A percentile compares a stretch with the other conserved stretches of the same genome.
Evolutionary conservation across 1,140 invertebrate genomes (phyloP).

Genomic region (Saccostrea glomerata): DNA sequence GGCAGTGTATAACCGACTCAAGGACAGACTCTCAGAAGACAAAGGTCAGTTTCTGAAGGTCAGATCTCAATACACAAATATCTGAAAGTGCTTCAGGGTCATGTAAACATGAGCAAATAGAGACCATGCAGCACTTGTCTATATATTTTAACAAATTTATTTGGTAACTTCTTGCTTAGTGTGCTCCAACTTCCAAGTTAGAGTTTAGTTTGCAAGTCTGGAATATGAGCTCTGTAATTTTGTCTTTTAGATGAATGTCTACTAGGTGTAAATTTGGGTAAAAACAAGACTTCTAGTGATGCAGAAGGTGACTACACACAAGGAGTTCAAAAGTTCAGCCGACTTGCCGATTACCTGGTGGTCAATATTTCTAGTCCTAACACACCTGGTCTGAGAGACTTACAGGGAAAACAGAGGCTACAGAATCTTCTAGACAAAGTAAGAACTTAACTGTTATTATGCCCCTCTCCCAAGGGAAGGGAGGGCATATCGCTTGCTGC

Average conservation of each 20-base stretch:
- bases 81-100: too few relatives aligned
- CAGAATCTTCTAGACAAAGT: slow-evolving; percentile 85
- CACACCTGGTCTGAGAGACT: slow-evolving; percentile 91
- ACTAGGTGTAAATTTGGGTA: slow-evolving; percentile 96
- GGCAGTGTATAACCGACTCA: slow-evolving; percentile 71
- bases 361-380: slow-evolving; percentile 88
- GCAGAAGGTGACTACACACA: slow-evolving; percentile 88
- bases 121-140: too few relatives aligned
- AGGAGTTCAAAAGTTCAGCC: slow-evolving; percentile 79
- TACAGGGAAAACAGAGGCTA: slow-evolving; percentile 90
- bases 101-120: too few relatives aligned
- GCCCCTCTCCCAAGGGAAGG: too few relatives aligned
- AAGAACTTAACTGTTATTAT: background rate
- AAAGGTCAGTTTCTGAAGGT: slow-evolving; percentile 46
- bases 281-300: slow-evolving; percentile 92
- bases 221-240: too few relatives aligned
- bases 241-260: slow-evolving; percentile 65
- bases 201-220: too few relatives aligned
- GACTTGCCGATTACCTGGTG: slow-evolving; percentile 81
- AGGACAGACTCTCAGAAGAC: slow-evolving; percentile 55
- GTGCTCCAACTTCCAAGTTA: too few relatives aligned
- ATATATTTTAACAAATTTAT: too few relatives aligned
- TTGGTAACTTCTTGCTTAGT: too few relatives aligned
- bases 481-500: too few relatives aligned
- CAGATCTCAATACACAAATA: background rate